These are phyloP conservation scores for Chironomus riparius DNA, from an alignment of 2,888 invertebrate genomes.

Conservation along the genomic window DNA sequence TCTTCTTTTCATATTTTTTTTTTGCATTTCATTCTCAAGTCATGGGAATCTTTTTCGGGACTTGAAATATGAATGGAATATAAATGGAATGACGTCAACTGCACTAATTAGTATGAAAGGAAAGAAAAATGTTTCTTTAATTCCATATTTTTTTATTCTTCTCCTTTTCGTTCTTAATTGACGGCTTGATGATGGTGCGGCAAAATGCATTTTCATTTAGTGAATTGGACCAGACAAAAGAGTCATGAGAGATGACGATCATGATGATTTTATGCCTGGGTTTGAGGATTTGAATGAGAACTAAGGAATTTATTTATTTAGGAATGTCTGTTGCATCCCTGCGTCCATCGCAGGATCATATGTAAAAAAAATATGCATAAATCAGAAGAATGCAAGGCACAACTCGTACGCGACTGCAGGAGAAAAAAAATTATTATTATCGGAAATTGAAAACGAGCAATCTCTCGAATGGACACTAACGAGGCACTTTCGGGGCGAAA, in stretches of 20 bases:
- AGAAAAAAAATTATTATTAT: conserved; percentile 22
- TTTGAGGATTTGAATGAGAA: too few species aligned
- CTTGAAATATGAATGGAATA: neutral
- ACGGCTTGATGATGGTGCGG: neutral
- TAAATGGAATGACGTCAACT: conserved; percentile 20
- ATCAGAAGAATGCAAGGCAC: neutral
- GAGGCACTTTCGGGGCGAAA: conserved; percentile 13
- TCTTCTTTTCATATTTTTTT: neutral
- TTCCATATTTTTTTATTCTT: neutral
- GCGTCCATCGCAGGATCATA: neutral
- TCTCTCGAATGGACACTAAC: conserved; percentile 20
- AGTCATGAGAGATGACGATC: neutral
- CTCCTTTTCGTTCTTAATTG: neutral
- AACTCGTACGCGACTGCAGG: neutral
- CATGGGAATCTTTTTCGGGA: conserved; percentile 22
- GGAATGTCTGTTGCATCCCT: neutral
- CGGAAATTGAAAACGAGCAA: conserved; percentile 22
- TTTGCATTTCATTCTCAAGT: neutral
- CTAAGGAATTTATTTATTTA: too few species aligned
- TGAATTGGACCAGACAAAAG: neutral
- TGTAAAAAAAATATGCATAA: neutral
- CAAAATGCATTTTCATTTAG: neutral
- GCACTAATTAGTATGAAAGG: conserved; percentile 10
- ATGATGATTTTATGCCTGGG: too few species aligned
- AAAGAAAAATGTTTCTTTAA: conserved; percentile 5